Evolutionary conservation across 2,888 invertebrate genomes (phyloP), one percentile per base, ranked within the genome.

Genomic region (Podotricha telesiphe): DNA sequence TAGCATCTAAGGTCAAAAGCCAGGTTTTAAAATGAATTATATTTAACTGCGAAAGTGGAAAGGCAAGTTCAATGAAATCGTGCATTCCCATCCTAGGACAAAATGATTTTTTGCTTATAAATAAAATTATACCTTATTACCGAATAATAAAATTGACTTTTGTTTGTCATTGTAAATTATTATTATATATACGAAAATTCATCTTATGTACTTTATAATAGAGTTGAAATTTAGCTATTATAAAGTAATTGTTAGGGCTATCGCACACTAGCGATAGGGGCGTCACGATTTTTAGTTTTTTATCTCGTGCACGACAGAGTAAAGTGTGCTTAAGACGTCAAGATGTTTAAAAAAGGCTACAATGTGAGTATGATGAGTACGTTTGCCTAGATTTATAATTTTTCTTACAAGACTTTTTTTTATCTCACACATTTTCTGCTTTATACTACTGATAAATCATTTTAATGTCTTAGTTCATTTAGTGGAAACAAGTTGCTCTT

Each of bases 11-110:
- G 70, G 70, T 72, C 72, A 70, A 72, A 70, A 68, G 65, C 67
- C 70, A 70, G 72, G 58, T 63, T 58, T 56, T 67, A 67, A 50
- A 65, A 65, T 68, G 56, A 68, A 70, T 72, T 70, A 70, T 70
- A 68, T 74, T 71, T 67, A 70, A 70, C 68, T 73, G 58, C 50
- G 58, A 68, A 75, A 81, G 80, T 78, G 76, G 78, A 80, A 81
- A 78, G 79, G 76, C 79, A 77, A 67, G 76, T 77, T 80, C 77
- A 78, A 78, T 78, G 74, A 75, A 76, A 76, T 80, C 75, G 77
- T 77, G 77, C 76, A 73, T 74, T 76, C 73, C 73, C 69, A 72
- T 73, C 74, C 74, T 76, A 76, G 76, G 61, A 68, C 15, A 28
- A 69, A n/a, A 71, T 62, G 69, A 71, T 73, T 71, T 73, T 47